Conservation (phyloP, 2,113 vertebrate species). For the Charadrius vociferus region DNA sequence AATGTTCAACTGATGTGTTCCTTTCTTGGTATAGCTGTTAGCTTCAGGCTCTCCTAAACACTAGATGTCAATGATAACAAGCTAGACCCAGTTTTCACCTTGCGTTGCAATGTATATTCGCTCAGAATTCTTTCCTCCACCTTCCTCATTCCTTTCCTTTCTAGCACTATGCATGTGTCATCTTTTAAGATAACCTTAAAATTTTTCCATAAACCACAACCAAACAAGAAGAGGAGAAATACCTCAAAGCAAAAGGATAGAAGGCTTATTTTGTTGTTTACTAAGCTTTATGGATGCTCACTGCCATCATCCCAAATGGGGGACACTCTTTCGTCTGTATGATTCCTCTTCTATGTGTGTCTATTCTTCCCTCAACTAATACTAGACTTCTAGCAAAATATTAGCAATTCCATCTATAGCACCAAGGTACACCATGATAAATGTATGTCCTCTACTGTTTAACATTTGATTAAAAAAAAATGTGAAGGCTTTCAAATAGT, state of each 20-base stretch:
- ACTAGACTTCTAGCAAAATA: background rate
- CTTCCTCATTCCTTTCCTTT: background rate
- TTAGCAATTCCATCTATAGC: background rate
- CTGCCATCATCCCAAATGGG: background rate
- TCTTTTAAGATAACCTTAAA: background rate
- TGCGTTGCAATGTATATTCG: background rate
- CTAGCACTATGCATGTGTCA: background rate
- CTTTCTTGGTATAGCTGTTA: background rate
- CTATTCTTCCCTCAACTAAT: background rate
- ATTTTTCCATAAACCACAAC: background rate
- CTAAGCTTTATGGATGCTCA: background rate
- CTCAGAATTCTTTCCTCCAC: background rate
- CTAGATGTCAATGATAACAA: background rate
- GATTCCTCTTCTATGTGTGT: background rate
- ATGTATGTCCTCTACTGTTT: background rate
- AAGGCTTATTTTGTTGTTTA: background rate
- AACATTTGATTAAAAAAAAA: background rate
- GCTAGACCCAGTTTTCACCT: background rate
- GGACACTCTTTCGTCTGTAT: background rate
- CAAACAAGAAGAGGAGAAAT: background rate
- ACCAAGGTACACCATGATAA: background rate
- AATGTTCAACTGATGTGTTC: background rate
- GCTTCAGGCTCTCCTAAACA: background rate
- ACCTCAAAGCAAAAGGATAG: background rate
- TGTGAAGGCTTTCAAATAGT: background rate